Evolutionary conservation across 2,888 invertebrate species (phyloP).

Genomic region (Nomada fucata): DNA sequence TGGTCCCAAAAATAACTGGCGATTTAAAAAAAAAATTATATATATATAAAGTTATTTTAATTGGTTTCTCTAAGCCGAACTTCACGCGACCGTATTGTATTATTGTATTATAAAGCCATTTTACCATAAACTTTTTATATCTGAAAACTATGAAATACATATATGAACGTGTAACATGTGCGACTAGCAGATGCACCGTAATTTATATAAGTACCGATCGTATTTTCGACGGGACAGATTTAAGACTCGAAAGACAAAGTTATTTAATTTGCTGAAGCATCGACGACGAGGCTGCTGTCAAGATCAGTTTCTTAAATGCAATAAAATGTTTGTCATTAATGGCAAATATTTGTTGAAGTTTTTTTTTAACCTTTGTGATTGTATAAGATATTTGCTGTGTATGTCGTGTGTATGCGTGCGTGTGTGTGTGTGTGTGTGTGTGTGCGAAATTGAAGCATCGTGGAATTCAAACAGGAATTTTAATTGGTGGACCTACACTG

Average conservation of each 20-base stretch:
- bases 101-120: conserved; percentile 63
- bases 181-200: conserved; percentile 48
- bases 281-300: conserved; percentile 53
- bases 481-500: conserved; percentile 68
- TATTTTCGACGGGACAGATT: conserved; percentile 43
- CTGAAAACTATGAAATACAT: conserved; percentile 54
- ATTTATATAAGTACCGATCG: conserved; percentile 53
- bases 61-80: conserved; percentile 45
- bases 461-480: conserved; percentile 71
- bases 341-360: conserved; percentile 26
- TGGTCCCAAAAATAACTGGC: conserved; percentile 70
- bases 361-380: conserved; percentile 45
- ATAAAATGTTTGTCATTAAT: conserved; percentile 61
- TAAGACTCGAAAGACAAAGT: conserved; percentile 49
- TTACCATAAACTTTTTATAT: conserved; percentile 63
- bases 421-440: conserved; percentile 6
- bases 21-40: conserved; percentile 39
- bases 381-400: conserved; percentile 32
- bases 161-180: conserved; percentile 47
- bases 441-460: conserved; percentile 12
- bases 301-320: conserved; percentile 61
- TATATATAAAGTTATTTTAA: conserved; percentile 38
- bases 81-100: conserved; percentile 50
- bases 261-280: conserved; percentile 59
- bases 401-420: too few relatives aligned